These are phyloP conservation scores for Chlorops oryzae DNA, from an alignment of 1,140 invertebrate genomes.

Conservation along the genomic window DNA sequence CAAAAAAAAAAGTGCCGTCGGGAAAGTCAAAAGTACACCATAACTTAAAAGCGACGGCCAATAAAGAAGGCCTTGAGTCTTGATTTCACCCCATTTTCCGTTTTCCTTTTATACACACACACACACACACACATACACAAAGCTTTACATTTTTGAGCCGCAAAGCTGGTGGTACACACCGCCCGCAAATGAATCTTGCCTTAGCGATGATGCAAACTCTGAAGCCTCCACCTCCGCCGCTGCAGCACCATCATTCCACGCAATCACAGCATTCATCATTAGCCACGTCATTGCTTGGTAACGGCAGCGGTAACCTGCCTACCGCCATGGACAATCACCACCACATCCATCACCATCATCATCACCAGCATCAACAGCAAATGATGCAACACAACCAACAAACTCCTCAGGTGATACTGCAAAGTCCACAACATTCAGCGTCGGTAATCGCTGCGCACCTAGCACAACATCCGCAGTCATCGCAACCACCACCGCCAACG, in stretches of 20 bases:
- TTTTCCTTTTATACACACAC: slow-evolving; percentile 4
- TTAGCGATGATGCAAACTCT: slow-evolving; percentile 47
- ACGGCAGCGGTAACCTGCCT: slow-evolving; percentile 22
- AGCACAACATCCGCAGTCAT: slow-evolving; percentile 1
- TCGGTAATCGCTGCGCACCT: too few relatives aligned
- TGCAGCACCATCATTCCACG: slow-evolving; percentile 20
- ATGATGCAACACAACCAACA: slow-evolving; percentile 17
- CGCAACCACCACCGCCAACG: neutral
- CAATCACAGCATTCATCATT: slow-evolving; percentile 11
- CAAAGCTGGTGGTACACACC: slow-evolving; percentile 17
- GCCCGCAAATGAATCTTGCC: too few relatives aligned
- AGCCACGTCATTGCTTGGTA: slow-evolving; percentile 13
- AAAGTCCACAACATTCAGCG: slow-evolving; percentile 7
- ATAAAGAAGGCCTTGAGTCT: neutral
- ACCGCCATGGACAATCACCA: slow-evolving; percentile 39
- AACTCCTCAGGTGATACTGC: slow-evolving; percentile 10
- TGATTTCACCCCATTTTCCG: neutral
- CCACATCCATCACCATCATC: slow-evolving; percentile 21
- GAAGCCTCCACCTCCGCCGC: slow-evolving; percentile 42
- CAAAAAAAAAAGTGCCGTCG: slow-evolving; percentile 15
- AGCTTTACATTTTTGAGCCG: neutral
- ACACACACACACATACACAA: neutral
- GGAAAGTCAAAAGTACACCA: neutral
- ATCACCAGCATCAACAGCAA: slow-evolving; percentile 30
- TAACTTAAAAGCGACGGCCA: neutral